A percentile compares a stretch with the other conserved stretches of the same genome.
These are phyloP conservation scores for Drosophila quinaria DNA, from an alignment of 2,888 invertebrate genomes.

Conservation along the genomic window DNA sequence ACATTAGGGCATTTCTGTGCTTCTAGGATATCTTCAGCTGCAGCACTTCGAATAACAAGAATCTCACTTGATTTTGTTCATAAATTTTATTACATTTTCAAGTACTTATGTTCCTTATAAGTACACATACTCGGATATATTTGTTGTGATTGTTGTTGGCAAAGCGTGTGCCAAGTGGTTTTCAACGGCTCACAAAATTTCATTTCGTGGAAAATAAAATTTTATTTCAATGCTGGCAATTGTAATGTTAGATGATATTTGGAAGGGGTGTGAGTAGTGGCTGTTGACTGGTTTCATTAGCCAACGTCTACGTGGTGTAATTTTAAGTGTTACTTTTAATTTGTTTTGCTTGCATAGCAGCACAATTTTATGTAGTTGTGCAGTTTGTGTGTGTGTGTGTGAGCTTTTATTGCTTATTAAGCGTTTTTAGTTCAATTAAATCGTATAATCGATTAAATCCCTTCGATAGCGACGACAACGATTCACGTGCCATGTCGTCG, in stretches of 20 bases:
- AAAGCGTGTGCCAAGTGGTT: slow-evolving; percentile 61
- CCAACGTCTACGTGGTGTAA: slow-evolving; percentile 73
- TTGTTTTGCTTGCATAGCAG: slow-evolving; percentile 59
- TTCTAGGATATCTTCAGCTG: background rate
- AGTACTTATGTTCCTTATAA: slow-evolving; percentile 23
- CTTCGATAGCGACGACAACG: slow-evolving; percentile 40
- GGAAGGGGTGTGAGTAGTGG: background rate
- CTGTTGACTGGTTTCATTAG: slow-evolving; percentile 67
- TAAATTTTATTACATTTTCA: slow-evolving; percentile 17
- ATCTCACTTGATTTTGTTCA: slow-evolving; percentile 6
- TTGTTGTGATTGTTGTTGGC: slow-evolving; percentile 23
- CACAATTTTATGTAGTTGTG: slow-evolving; percentile 22
- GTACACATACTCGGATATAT: slow-evolving; percentile 1
- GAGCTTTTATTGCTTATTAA: slow-evolving; percentile 76
- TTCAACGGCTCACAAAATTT: slow-evolving; percentile 77
- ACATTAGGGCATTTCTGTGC: background rate
- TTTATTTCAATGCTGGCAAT: slow-evolving; percentile 67
- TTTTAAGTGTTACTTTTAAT: slow-evolving; percentile 79
- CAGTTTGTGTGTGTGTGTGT: slow-evolving; percentile 34
- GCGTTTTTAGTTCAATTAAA: slow-evolving; percentile 80
- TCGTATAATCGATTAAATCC: slow-evolving; percentile 78
- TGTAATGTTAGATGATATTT: slow-evolving; percentile 28
- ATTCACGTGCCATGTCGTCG: slow-evolving; percentile 34
- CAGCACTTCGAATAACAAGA: background rate
- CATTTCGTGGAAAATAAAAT: slow-evolving; percentile 75